A percentile compares a stretch with the other conserved stretches of the same genome.
Conservation (phyloP, 2,888 invertebrate species). For the Serrognathus titanus region DNA sequence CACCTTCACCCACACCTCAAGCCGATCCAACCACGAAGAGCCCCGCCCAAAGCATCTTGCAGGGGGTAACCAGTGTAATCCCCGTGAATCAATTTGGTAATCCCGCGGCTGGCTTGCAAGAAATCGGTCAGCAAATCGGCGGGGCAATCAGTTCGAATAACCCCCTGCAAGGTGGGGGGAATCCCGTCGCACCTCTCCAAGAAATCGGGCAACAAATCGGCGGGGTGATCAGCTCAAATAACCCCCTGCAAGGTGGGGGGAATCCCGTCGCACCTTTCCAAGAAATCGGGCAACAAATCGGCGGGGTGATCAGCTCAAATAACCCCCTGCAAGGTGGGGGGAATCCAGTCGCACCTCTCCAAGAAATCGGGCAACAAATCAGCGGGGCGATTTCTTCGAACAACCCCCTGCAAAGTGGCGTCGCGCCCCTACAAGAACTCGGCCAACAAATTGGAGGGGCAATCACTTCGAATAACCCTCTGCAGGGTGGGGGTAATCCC, state of each 20-base stretch:
- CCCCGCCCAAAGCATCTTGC: conserved; percentile 11
- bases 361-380: conserved; percentile 9
- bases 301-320: conserved; percentile 9
- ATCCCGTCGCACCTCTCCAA: conserved; percentile 9
- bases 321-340: conserved; percentile 16
- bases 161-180: conserved; percentile 15
- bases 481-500: not conserved
- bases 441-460: not conserved
- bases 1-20: not conserved
- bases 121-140: conserved; percentile 16
- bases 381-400: not conserved
- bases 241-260: conserved; percentile 5
- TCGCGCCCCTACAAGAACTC: not conserved
- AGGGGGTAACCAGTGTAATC: not conserved
- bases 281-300: conserved; percentile 12
- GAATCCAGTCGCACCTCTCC: conserved; percentile 3
- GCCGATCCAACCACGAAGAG: not conserved
- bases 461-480: not conserved
- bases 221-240: conserved; percentile 8
- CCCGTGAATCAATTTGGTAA: conserved; percentile 4
- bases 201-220: conserved; percentile 18
- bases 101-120: conserved; percentile 8
- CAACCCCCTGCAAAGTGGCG: not conserved
- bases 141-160: conserved; percentile 11
- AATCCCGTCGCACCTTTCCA: conserved; percentile 9